phyloP scores from a whole-genome alignment of 2,113 vertebrate species.

The Clinocottus analis region DNA sequence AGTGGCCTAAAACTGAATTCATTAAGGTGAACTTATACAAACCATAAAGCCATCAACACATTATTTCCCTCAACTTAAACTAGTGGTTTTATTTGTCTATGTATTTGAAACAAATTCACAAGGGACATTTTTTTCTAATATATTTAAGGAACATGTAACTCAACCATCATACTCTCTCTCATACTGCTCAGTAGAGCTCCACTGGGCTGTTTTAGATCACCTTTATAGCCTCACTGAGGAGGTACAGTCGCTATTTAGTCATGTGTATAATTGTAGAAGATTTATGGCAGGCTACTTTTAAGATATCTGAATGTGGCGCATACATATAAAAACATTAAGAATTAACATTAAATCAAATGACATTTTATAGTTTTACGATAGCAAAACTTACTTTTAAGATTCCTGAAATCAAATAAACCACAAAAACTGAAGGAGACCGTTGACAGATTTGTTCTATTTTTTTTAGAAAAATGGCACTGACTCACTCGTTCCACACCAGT shows the following conservation, averaged over 20 bases:
- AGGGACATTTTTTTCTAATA: not conserved
- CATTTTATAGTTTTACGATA: not conserved
- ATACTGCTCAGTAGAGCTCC: not conserved
- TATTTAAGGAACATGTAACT: not conserved
- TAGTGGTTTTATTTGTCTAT: not conserved
- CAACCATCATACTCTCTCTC: not conserved
- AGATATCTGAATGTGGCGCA: not conserved
- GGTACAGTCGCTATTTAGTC: not conserved
- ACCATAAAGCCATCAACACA: too few species aligned
- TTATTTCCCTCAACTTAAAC: too few species aligned
- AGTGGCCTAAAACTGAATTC: too few species aligned
- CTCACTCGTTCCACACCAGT: not conserved
- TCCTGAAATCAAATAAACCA: not conserved
- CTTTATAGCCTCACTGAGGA: not conserved
- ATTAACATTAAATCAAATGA: not conserved
- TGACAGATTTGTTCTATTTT: not conserved
- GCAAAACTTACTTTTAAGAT: not conserved
- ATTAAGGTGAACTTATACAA: too few species aligned
- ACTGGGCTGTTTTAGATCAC: not conserved
- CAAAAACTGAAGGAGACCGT: not conserved
- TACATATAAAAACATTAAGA: not conserved
- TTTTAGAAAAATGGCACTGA: not conserved
- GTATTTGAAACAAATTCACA: not conserved
- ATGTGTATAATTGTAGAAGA: not conserved
- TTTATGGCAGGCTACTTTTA: not conserved